A percentile compares a stretch with the other conserved stretches of the same genome.
phyloP scores from a whole-genome alignment of 2,888 invertebrate genomes.

The Miltochrista miniata region DNA sequence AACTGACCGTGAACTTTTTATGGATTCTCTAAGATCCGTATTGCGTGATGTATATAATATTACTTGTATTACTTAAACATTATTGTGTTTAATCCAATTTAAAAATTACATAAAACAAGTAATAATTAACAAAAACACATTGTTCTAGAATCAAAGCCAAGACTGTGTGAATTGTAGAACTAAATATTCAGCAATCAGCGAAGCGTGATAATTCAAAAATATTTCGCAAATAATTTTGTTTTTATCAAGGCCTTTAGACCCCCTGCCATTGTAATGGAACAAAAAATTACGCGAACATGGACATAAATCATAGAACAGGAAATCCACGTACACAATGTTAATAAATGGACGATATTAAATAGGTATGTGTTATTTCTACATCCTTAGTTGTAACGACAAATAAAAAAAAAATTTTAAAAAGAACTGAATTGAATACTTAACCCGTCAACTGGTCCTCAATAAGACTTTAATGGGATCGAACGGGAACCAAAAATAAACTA shows the following conservation, averaged over 20 bases:
- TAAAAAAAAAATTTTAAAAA: too few relatives aligned
- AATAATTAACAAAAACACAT: background rate
- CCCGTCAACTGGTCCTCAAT: too few relatives aligned
- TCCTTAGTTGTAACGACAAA: background rate
- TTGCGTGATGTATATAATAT: conserved; percentile 51
- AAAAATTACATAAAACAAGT: conserved; percentile 25
- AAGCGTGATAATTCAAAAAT: conserved; percentile 24
- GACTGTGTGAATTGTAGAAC: conserved; percentile 15
- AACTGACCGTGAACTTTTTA: conserved; percentile 73
- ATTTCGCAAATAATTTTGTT: conserved; percentile 59
- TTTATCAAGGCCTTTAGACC: conserved; percentile 36
- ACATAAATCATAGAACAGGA: conserved; percentile 9
- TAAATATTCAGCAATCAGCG: conserved; percentile 21
- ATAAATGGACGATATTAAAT: conserved; percentile 3
- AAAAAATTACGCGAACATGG: conserved; percentile 14
- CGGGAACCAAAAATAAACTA: too few relatives aligned
- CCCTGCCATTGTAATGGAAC: conserved; percentile 21
- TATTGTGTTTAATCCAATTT: conserved; percentile 52
- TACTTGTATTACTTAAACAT: conserved; percentile 42
- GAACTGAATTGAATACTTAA: too few relatives aligned
- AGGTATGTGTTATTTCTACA: background rate
- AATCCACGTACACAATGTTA: background rate
- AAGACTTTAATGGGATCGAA: too few relatives aligned
- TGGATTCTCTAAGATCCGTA: conserved; percentile 66
- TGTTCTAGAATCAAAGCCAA: background rate